Evolutionary conservation across 2,797 vertebrate genomes (phyloP).

Genomic region (Borostomias antarcticus): DNA sequence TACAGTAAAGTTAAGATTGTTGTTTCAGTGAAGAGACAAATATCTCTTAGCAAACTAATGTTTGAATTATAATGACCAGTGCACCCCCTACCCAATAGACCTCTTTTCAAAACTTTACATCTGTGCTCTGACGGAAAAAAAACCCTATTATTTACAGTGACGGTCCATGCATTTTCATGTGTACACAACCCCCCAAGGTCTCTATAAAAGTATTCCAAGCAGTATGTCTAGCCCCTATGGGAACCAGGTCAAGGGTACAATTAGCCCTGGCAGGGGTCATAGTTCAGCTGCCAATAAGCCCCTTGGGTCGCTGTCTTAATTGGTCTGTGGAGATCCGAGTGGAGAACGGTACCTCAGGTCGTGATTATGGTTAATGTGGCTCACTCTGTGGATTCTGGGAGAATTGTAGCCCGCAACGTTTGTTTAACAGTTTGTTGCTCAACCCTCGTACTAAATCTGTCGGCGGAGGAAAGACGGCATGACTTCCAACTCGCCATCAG

Average conservation of each 20-base stretch:
- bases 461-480: slow-evolving; percentile 24
- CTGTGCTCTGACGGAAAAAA: slow-evolving; percentile 29
- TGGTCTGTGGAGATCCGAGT: slow-evolving; percentile 45
- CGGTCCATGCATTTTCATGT: slow-evolving; percentile 28
- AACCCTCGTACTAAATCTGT: slow-evolving; percentile 28
- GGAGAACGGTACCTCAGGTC: slow-evolving; percentile 32
- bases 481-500: slow-evolving; percentile 26
- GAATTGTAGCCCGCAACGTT: slow-evolving; percentile 23
- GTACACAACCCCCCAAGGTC: slow-evolving; percentile 21
- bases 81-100: slow-evolving; percentile 13
- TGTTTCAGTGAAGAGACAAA: no score
- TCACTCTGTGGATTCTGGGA: slow-evolving; percentile 30
- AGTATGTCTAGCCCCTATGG: slow-evolving; percentile 43
- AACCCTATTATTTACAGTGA: slow-evolving; percentile 8
- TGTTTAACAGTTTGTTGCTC: slow-evolving; percentile 34
- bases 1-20: background rate
- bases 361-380: slow-evolving; percentile 43
- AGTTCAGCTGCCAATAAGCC: slow-evolving; percentile 60
- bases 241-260: slow-evolving; percentile 58
- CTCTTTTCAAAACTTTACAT: slow-evolving; percentile 8
- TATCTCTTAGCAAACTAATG: no score
- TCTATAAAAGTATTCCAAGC: slow-evolving; percentile 44
- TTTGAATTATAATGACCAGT: slow-evolving; percentile 20
- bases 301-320: slow-evolving; percentile 56
- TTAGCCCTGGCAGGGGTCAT: slow-evolving; percentile 57